These are phyloP conservation scores for Mamestra brassicae DNA, from an alignment of 2,888 invertebrate species.

Conservation along the genomic window DNA sequence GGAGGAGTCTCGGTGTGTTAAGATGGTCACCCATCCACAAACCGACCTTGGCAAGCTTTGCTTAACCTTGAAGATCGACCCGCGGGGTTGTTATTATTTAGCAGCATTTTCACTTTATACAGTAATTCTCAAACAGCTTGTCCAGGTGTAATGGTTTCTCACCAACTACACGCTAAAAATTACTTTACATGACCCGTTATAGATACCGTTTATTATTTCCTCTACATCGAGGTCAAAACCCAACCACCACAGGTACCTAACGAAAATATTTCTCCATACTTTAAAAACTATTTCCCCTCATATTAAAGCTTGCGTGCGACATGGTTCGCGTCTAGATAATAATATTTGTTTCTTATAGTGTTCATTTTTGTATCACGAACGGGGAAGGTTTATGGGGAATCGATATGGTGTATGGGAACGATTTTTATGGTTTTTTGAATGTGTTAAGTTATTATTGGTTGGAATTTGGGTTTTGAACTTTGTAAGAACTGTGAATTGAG, in stretches of 20 bases:
- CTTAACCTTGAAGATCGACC: too few relatives aligned
- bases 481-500: neutral
- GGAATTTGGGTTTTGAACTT: neutral
- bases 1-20: too few relatives aligned
- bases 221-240: constrained; percentile 21
- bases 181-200: neutral
- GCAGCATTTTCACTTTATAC: too few relatives aligned
- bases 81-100: too few relatives aligned
- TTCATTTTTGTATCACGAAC: constrained; percentile 65
- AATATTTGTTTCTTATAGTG: constrained; percentile 63
- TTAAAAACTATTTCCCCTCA: constrained; percentile 45
- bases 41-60: too few relatives aligned
- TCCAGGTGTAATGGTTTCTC: too few relatives aligned
- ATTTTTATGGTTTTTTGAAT: constrained; percentile 14
- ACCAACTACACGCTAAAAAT: neutral
- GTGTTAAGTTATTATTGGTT: neutral
- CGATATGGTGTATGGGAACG: constrained; percentile 39
- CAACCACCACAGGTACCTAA: neutral
- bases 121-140: too few relatives aligned
- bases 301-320: constrained; percentile 59
- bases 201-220: neutral
- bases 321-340: constrained; percentile 52
- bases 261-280: constrained; percentile 38
- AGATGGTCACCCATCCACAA: too few relatives aligned
- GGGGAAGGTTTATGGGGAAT: constrained; percentile 57